A percentile compares a stretch with the other conserved stretches of the same genome.
Conservation (phyloP, 1,140 invertebrate genomes). For the Pogonomyrmex barbatus region DNA sequence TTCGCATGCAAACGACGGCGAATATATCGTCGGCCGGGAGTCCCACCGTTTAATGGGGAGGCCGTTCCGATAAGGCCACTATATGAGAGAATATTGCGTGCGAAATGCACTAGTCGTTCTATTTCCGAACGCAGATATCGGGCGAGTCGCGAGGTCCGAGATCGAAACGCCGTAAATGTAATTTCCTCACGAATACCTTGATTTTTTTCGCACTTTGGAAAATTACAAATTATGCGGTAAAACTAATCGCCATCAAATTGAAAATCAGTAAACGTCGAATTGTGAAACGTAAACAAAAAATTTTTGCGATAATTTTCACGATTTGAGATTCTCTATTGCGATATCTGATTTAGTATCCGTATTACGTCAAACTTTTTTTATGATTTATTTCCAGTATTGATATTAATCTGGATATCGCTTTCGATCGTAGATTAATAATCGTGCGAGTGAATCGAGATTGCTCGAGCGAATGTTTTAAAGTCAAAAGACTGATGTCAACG, state of each 20-base stretch:
- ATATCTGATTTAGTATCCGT: not conserved
- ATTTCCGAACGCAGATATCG: slow-evolving; percentile 35
- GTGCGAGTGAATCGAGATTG: not conserved
- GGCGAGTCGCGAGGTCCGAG: not conserved
- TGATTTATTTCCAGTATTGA: not conserved
- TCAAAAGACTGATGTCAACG: not conserved
- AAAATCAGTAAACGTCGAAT: not conserved
- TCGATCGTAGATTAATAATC: not conserved
- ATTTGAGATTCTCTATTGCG: too few species aligned
- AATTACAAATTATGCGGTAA: not conserved
- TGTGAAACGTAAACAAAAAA: not conserved
- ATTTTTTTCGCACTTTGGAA: not conserved
- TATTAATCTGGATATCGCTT: not conserved
- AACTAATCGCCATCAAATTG: not conserved
- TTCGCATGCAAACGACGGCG: slow-evolving; percentile 57
- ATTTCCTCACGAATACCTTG: not conserved
- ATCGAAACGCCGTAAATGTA: not conserved
- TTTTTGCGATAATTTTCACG: too few species aligned
- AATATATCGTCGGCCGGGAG: slow-evolving; percentile 50
- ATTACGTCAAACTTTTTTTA: not conserved
- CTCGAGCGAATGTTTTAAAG: too few species aligned
- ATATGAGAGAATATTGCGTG: slow-evolving; percentile 26
- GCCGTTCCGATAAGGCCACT: slow-evolving; percentile 53
- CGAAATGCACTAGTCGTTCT: slow-evolving; percentile 24
- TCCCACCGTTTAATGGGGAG: slow-evolving; percentile 58